Evolutionary conservation across 2,113 vertebrate species (phyloP), one percentile per base, ranked within the genome.

Genomic region (Caretta caretta): DNA sequence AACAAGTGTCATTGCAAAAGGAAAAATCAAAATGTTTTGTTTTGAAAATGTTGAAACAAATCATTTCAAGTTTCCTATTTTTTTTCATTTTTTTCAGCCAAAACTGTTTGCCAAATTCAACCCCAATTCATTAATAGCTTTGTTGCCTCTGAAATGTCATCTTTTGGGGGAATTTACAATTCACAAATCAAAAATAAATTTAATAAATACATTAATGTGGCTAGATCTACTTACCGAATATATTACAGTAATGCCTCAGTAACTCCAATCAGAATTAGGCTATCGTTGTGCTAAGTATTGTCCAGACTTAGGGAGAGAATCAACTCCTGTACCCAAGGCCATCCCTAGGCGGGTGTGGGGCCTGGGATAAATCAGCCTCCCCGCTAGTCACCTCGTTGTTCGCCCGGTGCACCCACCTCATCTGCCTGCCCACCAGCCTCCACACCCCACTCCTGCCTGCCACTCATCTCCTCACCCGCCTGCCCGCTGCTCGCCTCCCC

Each of bases 201-300:
- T 13, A 59, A 59, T 57, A 57, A 56, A 24, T 10, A 57, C 12
- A 65, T 65, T 17, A 65, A 16, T 65, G 62, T 13, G 62, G 14
- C 62, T 35, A 35, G 31, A 65, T 65, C 31, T 31, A 65, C 62
- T 35, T 65, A 65, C 31, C 1, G 62, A 35, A 35, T 48, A 12
- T 57, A 81, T 79, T 86, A 25, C 65, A 25, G 84, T 72, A 80
- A 50, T 0, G 0, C 48, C 27, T 31, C 0, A 0, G 72, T 83
- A 57, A 35, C 9, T n/a, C 90, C 24, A 8, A 80, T 93, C 57
- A 86, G 59, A 22, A 1, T 54, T 69, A 69, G 62, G 35, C 62
- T n/a, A 69, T 35, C 2, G 35, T 62, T 72, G 76, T 87, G 56
- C 84, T 88, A 87, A 93, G 88, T 35, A 57, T 86, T 85, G 80